Evolutionary conservation across 2,888 invertebrate species (phyloP).

Genomic region (Drosophila paranaensis): DNA sequence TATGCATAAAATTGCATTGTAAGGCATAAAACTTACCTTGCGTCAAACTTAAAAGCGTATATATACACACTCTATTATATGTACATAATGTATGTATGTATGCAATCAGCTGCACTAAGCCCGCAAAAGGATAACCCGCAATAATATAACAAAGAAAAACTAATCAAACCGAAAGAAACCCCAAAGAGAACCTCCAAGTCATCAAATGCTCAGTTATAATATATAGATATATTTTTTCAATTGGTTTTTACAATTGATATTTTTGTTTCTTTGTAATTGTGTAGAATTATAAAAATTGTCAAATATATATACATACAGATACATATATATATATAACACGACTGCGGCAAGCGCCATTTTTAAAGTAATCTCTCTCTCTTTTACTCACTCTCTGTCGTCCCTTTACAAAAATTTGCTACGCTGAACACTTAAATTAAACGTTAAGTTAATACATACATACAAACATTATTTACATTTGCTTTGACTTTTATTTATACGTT

Average conservation of each 20-base stretch:
- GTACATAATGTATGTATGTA: slow-evolving; percentile 31
- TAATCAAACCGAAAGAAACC: slow-evolving; percentile 8
- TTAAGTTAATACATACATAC: slow-evolving; percentile 48
- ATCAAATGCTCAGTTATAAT: slow-evolving; percentile 30
- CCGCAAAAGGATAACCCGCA: slow-evolving; percentile 12
- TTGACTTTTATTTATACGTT: slow-evolving; percentile 19
- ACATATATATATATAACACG: slow-evolving; percentile 31
- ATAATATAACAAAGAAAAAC: neutral
- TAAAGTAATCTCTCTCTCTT: slow-evolving; percentile 37
- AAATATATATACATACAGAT: slow-evolving; percentile 32
- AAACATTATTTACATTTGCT: slow-evolving; percentile 55
- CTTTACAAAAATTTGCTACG: slow-evolving; percentile 52
- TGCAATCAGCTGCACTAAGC: slow-evolving; percentile 48
- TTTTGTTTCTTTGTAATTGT: slow-evolving; percentile 24
- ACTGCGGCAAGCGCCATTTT: slow-evolving; percentile 25
- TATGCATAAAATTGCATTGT: slow-evolving; percentile 42
- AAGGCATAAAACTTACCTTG: slow-evolving; percentile 60
- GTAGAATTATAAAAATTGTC: slow-evolving; percentile 52
- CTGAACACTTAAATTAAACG: slow-evolving; percentile 49
- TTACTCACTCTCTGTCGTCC: slow-evolving; percentile 23
- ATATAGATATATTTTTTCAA: slow-evolving; percentile 42
- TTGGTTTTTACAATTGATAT: slow-evolving; percentile 49
- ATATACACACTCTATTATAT: slow-evolving; percentile 32
- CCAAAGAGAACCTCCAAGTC: slow-evolving; percentile 29
- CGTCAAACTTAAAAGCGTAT: slow-evolving; percentile 58